Base-by-base conservation (phyloP, 1,140 invertebrate genomes). In the Anthonomus grandis region DNA sequence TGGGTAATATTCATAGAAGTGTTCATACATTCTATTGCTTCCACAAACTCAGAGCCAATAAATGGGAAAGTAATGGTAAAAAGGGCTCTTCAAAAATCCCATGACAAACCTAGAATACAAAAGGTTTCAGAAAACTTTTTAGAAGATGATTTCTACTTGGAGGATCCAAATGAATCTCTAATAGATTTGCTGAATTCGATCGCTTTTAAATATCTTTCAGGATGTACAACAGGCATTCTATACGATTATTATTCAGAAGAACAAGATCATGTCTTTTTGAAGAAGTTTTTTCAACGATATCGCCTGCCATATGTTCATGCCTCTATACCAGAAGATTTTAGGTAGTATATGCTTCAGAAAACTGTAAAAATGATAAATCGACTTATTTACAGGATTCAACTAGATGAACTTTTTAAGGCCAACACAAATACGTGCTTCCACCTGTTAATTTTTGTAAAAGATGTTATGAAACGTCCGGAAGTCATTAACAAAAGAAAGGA, bases 401-500 rank as follows among this genome's bases (percentile, higher is more conserved):
- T 62, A 44, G 24, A 44, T 9, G 19, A 60, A 38, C 44, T 57
- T 2, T 3, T 60, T 1, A 27, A 63, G 15, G 42, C 46, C 39
- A 58, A 70, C 4, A 62, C 70, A 10, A 65, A 67, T 4, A 73
- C 77, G 44, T 86, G 84, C 64, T 72, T 80, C 24, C 81, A 79
- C 64, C 86, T 81, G 51, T 79, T 87, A 39, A 60, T 86, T 1
- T 86, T 86, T 65, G 60, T 86, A 15, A 74, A 77, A n/a, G 80
- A 86, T 67, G 77, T 85, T 4, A 76, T 79, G 62, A 76, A 67
- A 50, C 75, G 77, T 27, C 76, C 72, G 2, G 74, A 78, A 27
- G 73, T 85, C 12, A 68, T 86, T n/a, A 78, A 79, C 0, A 75
- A 80, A 55, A 79, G 85, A 64, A 76, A 75, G 0, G 80, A 62